Base-by-base conservation (phyloP, 30 jellyfish, hydroid and myxozoan species). In the Aurelia aurita region DNA sequence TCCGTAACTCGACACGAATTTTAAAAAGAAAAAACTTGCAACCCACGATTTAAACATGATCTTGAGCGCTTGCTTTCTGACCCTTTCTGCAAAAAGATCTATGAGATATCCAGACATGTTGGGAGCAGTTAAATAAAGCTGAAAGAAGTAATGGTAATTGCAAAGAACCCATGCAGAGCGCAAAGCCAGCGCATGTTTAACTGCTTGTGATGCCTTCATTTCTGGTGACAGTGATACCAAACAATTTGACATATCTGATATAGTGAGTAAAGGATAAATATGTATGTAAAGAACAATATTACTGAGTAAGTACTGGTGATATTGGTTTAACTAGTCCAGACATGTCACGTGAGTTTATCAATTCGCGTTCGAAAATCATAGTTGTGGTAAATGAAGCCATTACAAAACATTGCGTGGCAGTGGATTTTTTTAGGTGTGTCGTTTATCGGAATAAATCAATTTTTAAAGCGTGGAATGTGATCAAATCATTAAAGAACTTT, bases 111-210 rank as follows among this genome's bases (percentile, higher is more conserved):
- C 99, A 68, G 98, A 77, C 99, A 95, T 95, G 77, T 89, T 87
- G 49, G 99, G 99, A 43, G 99, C 97, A 58, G 90, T 61, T 74
- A 78, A 80, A 82, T 95, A 95, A 54, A 89, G 90, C 98, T 95
- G 97, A 96, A 95, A 95, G 81, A 95, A 95, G 87, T 62, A 77
- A 82, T 84, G 99, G 71, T 95, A 89, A 90, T 95, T 95, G 90
- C 93, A 82, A 58, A 95, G 93, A 25, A 96, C 97, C 96, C 97
- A 89, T 27, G 99, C 99, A 22, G 99, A 87, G 63, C 99, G 99
- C 58, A 95, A 29, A n/a, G 97, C 90, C 61, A 95, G 77, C 31
- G 99, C 97, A 73, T 95, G 99, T 54, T 74, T 81, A 43, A 95
- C 99, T 58, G 95, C 97, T 60, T 86, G 86, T 68, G 95, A 92